phyloP scores from a whole-genome alignment of 1,140 invertebrate genomes.

The Meteorus sp. region DNA sequence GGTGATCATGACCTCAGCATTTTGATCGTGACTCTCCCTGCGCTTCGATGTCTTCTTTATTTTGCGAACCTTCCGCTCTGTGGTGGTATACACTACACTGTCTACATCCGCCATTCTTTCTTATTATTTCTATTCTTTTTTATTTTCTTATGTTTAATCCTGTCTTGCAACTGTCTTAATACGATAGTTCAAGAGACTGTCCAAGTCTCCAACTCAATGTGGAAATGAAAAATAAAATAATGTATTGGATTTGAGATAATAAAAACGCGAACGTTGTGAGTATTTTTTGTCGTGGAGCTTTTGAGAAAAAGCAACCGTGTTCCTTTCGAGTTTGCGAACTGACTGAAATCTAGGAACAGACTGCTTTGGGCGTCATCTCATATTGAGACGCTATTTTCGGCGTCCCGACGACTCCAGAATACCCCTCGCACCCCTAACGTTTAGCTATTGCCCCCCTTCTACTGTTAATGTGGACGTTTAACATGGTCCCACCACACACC shows the following conservation, averaged over 20 bases:
- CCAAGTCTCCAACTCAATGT: not conserved
- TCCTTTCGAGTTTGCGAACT: conserved; percentile 58
- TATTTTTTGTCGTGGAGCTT: conserved; percentile 19
- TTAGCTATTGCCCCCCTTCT: conserved; percentile 55
- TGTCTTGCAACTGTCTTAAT: too few relatives aligned
- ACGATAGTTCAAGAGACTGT: too few relatives aligned
- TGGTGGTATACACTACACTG: conserved; percentile 79
- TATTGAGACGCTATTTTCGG: conserved; percentile 59
- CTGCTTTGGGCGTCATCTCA: conserved; percentile 56
- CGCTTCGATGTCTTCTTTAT: conserved; percentile 84
- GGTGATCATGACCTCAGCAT: conserved; percentile 78
- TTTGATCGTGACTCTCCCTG: conserved; percentile 70
- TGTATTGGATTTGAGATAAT: not conserved
- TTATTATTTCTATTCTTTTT: too few relatives aligned
- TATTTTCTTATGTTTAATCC: too few relatives aligned
- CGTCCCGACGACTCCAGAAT: conserved; percentile 59
- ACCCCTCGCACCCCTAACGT: conserved; percentile 38
- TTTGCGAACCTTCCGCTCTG: conserved; percentile 84
- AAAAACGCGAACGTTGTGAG: not conserved
- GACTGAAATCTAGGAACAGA: conserved; percentile 60
- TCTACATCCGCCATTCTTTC: conserved; percentile 80
- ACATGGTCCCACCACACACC: conserved; percentile 1
- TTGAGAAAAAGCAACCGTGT: conserved; percentile 37
- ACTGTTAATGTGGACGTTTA: not conserved
- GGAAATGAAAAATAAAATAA: not conserved